Evolutionary conservation across 2,888 invertebrate genomes (phyloP).

Genomic region (Pristionchus japonicus): DNA sequence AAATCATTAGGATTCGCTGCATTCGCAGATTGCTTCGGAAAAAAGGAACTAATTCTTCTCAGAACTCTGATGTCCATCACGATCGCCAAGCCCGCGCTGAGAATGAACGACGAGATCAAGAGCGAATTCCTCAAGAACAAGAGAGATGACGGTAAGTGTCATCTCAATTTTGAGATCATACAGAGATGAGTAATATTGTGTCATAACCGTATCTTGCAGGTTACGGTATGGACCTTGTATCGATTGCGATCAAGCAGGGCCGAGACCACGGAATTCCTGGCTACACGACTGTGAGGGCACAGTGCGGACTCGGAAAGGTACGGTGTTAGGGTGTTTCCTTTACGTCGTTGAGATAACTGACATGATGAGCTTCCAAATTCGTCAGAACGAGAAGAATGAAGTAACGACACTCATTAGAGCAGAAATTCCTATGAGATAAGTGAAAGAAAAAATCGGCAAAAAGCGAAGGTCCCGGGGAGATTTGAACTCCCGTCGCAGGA

Average conservation of each 20-base stretch:
- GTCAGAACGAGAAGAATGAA: background rate
- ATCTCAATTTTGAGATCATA: background rate
- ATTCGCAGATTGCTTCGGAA: too few species aligned
- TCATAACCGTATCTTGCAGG: too few species aligned
- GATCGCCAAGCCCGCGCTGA: conserved; percentile 57
- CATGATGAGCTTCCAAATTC: too few species aligned
- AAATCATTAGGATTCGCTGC: too few species aligned
- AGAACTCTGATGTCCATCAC: conserved; percentile 57
- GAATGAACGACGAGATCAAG: conserved; percentile 61
- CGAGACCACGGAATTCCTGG: conserved; percentile 74
- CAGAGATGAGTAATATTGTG: conserved; percentile 35
- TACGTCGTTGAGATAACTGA: too few species aligned
- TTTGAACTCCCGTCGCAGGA: conserved; percentile 60
- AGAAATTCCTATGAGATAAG: too few species aligned
- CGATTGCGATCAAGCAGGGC: conserved; percentile 72
- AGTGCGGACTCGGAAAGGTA: conserved; percentile 71
- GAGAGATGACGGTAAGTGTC: background rate
- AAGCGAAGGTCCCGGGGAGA: conserved; percentile 54
- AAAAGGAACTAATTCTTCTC: background rate
- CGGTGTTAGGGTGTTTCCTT: too few species aligned
- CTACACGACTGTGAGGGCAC: conserved; percentile 67
- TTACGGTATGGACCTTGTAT: conserved; percentile 71
- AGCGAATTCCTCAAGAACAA: conserved; percentile 49
- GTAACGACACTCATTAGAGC: too few species aligned
- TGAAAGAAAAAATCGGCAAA: conserved; percentile 28